Base-by-base conservation (phyloP, 64 coral and sea anemone species). In the Pocillopora verrucosa region DNA sequence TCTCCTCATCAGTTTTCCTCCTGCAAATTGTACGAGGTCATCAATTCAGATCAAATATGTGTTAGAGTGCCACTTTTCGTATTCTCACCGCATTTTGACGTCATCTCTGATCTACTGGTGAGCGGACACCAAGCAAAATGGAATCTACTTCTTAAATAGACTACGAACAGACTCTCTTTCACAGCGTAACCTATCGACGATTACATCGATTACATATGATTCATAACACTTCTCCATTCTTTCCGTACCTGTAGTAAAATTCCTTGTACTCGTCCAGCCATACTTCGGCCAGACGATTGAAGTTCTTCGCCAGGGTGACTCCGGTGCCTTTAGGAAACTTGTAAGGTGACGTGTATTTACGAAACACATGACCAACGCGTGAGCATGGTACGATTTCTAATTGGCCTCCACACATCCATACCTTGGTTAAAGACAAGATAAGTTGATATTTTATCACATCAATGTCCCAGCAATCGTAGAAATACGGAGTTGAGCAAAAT, bases 361-460 rank as follows among this genome's bases (percentile, higher is more conserved):
- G 91, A 59, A 96, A 96, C 91, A 96, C 94, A 77, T 96, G 94
- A 84, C 94, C 94, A 59, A 96, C 94, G 62, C 94, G 87, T 87
- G 94, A 96, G 56, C 94, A 96, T 24, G 94, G 94, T n/a, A 96
- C 87, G 34, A 96, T 96, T 25, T 96, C 94, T 24, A 96, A 41
- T 20, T 96, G 91, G 16, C 94, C 94, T 2, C 94, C 94, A 56
- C 94, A 96, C 94, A 96, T 96, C 94, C 94, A 96, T 56, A 96
- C 80, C 94, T 96, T 72, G 74, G 79, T 16, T 45, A 2, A 37
- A 80, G 58, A 22, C 10, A 14, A 7, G 17, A 81, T 24, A n/a
- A 15, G 9, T 60, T 59, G 57, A 58, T 51, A 7, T 5, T 60
- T 56, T 56, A 60, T 5, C 0, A 20, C 26, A 85, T 10, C 61